phyloP scores from a whole-genome alignment of 2,888 invertebrate species.

The Nomada hirtipes region DNA sequence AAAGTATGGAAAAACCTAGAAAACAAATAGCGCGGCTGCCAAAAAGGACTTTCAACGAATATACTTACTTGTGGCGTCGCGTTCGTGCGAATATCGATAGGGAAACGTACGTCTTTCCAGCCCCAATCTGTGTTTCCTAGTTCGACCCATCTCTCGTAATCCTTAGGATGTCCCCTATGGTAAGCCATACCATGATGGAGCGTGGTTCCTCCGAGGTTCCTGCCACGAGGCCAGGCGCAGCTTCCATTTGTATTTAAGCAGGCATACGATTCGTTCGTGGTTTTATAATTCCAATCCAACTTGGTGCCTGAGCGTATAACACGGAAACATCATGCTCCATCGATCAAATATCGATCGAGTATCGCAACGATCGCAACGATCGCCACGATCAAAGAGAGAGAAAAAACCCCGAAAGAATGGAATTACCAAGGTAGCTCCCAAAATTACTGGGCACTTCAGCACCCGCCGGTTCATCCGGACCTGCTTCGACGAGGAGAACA shows the following conservation, averaged over 20 bases:
- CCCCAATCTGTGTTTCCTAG: conserved; percentile 91
- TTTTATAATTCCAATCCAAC: conserved; percentile 89
- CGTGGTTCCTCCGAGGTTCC: conserved; percentile 89
- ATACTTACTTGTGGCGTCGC: neutral
- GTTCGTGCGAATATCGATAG: neutral
- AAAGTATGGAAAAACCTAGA: conserved; percentile 89
- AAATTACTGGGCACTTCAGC: conserved; percentile 81
- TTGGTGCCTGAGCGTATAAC: conserved; percentile 78
- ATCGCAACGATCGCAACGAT: neutral
- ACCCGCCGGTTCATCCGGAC: conserved; percentile 88
- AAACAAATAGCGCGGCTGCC: neutral
- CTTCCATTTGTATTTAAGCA: conserved; percentile 85
- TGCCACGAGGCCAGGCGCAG: conserved; percentile 89
- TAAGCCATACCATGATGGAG: conserved; percentile 94
- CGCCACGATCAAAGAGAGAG: neutral
- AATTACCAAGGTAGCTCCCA: conserved; percentile 73
- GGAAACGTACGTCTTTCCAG: conserved; percentile 86
- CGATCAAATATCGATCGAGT: no score
- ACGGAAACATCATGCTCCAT: no score
- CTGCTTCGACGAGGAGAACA: conserved; percentile 89
- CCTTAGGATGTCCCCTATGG: conserved; percentile 90
- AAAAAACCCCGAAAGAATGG: neutral
- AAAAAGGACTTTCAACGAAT: neutral
- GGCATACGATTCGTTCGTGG: conserved; percentile 87
- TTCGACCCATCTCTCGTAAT: conserved; percentile 90